Conservation (phyloP, 37 sponge, comb jelly and placozoan genomes). For the Theonella swinhoei region DNA sequence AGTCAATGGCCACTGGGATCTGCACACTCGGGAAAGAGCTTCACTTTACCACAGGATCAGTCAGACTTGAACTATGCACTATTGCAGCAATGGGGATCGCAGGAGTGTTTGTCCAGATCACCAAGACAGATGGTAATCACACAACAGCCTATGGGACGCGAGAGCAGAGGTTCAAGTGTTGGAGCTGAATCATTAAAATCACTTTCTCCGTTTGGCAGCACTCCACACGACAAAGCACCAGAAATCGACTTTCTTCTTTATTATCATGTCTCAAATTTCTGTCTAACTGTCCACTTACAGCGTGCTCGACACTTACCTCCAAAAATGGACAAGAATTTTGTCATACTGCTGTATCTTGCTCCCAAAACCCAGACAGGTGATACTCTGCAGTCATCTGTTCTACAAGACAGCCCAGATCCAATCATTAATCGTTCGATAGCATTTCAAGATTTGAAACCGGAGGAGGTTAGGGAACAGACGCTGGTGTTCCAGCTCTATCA, state of each 20-base stretch:
- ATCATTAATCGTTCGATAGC: background rate
- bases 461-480: conserved; percentile 15
- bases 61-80: background rate
- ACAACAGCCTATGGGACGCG: background rate
- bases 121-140: background rate
- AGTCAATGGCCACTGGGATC: background rate
- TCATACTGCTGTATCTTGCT: background rate
- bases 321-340: background rate
- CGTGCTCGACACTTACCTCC: conserved; percentile 7
- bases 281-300: conserved; percentile 42
- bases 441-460: background rate
- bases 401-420: background rate
- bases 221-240: background rate
- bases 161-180: background rate
- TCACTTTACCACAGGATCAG: background rate
- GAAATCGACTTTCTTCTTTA: conserved; percentile 43
- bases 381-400: background rate
- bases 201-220: background rate
- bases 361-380: background rate
- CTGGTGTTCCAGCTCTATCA: conserved; percentile 17
- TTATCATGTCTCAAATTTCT: conserved; percentile 43
- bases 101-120: background rate
- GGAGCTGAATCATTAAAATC: background rate
- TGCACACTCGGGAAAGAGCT: background rate
- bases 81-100: background rate